These are phyloP conservation scores for Bergia puertoricense DNA, from an alignment of 92 coral and sea anemone species.

Conservation along the genomic window DNA sequence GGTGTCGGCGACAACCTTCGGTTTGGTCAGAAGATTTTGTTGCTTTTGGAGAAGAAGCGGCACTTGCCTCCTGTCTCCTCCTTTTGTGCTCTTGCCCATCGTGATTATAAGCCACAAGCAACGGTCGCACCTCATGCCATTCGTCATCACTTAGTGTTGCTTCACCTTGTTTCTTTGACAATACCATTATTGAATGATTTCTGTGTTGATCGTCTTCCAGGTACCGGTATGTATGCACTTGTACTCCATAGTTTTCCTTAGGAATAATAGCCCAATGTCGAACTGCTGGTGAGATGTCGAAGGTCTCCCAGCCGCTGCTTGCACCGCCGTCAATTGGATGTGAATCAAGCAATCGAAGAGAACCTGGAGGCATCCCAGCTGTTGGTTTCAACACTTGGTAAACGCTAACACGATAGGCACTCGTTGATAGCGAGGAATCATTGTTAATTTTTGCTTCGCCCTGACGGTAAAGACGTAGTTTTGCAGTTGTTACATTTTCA, in stretches of 20 bases:
- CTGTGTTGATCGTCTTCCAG: conserved; percentile 46
- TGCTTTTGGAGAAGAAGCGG: conserved; percentile 16
- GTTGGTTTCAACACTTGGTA: conserved; percentile 60
- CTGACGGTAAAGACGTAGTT: conserved; percentile 71
- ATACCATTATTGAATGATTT: conserved; percentile 34
- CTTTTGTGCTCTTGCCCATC: conserved; percentile 76
- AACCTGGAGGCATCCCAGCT: no score
- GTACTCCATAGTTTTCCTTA: conserved; percentile 74
- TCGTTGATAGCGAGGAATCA: conserved; percentile 26
- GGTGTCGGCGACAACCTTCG: conserved; percentile 70
- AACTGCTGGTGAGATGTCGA: conserved; percentile 51
- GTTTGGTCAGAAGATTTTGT: conserved; percentile 4
- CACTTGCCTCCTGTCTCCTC: conserved; percentile 71
- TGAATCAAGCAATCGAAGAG: no score
- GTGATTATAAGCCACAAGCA: not conserved
- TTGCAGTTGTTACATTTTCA: conserved; percentile 37
- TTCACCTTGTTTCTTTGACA: conserved; percentile 41
- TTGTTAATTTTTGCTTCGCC: not conserved
- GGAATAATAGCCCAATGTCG: conserved; percentile 83
- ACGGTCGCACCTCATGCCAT: no score
- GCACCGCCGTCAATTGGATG: no score
- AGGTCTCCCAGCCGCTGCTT: no score
- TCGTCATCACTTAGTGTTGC: conserved; percentile 20
- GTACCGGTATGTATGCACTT: conserved; percentile 47
- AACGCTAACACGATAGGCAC: conserved; percentile 60